Conservation (phyloP, 2,888 invertebrate genomes). For the Dione vanillae region DNA sequence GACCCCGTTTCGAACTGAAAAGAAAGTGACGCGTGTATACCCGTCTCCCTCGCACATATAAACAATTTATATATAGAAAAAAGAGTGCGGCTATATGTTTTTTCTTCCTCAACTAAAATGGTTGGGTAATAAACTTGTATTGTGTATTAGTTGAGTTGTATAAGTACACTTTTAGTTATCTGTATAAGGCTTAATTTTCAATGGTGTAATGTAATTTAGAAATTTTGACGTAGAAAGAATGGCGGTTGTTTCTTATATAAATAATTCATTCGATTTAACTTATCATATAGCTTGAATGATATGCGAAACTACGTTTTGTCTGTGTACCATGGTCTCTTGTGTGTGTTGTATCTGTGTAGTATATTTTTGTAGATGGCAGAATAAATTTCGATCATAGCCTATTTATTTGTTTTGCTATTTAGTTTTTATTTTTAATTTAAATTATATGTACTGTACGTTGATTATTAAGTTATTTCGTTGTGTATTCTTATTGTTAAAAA, state of each 20-base stretch:
- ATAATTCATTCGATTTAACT: slow-evolving; percentile 59
- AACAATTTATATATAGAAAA: slow-evolving; percentile 54
- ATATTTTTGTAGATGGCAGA: neutral
- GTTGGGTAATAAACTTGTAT: slow-evolving; percentile 65
- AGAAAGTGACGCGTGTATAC: slow-evolving; percentile 55
- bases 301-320: slow-evolving; percentile 11
- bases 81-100: slow-evolving; percentile 56
- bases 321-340: neutral
- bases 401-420: neutral
- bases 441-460: neutral
- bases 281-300: slow-evolving; percentile 49
- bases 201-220: slow-evolving; percentile 27
- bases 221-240: slow-evolving; percentile 58
- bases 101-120: slow-evolving; percentile 48
- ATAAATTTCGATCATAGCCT: neutral
- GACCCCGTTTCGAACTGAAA: slow-evolving; percentile 68
- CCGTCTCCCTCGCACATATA: slow-evolving; percentile 64
- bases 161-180: slow-evolving; percentile 50
- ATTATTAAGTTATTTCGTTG: neutral
- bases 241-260: slow-evolving; percentile 63
- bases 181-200: slow-evolving; percentile 51
- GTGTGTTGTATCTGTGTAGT: slow-evolving; percentile 3
- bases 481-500: no score
- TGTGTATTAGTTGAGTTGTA: slow-evolving; percentile 51
- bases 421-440: neutral